Conservation (phyloP, 2,797 vertebrate genomes). For the Gallinago solitaria region DNA sequence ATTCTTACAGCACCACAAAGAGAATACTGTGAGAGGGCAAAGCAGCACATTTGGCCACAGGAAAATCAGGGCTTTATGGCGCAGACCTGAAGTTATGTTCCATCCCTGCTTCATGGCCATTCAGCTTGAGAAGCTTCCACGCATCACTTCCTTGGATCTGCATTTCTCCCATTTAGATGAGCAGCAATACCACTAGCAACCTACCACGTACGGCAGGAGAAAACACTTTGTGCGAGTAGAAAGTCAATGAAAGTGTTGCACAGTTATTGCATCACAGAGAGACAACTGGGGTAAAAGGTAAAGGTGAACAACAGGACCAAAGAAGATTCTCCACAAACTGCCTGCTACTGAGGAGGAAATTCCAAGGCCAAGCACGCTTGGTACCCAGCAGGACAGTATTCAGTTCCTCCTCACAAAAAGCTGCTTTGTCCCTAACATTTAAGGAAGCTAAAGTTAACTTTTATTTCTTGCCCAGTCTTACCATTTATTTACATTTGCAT, state of each 20-base stretch:
- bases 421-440: not conserved
- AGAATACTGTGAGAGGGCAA: not conserved
- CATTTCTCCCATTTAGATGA: no score
- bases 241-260: not conserved
- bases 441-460: not conserved
- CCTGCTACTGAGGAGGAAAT: not conserved
- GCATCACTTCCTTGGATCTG: not conserved
- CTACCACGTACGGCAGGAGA: accelerated
- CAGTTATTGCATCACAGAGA: not conserved
- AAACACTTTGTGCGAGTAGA: accelerated
- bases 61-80: not conserved
- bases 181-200: not conserved
- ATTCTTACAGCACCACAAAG: not conserved
- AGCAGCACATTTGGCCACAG: not conserved
- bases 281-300: not conserved
- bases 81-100: not conserved
- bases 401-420: not conserved
- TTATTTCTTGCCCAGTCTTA: not conserved
- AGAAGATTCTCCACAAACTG: not conserved
- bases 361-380: not conserved
- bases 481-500: not conserved
- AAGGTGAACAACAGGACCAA: not conserved
- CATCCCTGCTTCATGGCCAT: not conserved
- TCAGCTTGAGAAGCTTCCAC: not conserved
- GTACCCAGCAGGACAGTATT: not conserved